Evolutionary conservation across 2,113 vertebrate species (phyloP).

Genomic region (Apteryx mantelli): DNA sequence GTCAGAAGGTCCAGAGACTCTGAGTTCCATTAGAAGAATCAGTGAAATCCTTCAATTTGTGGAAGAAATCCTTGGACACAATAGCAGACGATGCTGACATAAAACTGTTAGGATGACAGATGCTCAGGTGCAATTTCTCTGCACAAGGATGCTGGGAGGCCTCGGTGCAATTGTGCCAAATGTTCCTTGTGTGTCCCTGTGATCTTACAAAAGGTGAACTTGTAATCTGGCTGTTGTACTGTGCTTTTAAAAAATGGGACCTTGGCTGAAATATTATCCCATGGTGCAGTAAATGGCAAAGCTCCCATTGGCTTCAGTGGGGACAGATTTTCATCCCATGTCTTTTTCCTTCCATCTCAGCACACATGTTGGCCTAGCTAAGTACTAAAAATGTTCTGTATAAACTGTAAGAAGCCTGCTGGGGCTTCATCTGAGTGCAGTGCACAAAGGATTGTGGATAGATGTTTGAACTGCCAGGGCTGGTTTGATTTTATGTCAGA

Average conservation of each 20-base stretch:
- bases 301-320: background rate
- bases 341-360: background rate
- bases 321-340: background rate
- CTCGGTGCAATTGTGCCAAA: background rate
- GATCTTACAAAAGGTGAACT: background rate
- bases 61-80: rapidly evolving
- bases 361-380: background rate
- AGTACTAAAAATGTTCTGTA: background rate
- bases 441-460: background rate
- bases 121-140: background rate
- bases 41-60: background rate
- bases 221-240: background rate
- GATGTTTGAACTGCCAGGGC: constrained; percentile 5
- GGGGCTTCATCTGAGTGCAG: background rate
- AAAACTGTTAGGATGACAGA: background rate
- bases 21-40: background rate
- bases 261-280: background rate
- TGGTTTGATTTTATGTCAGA: background rate
- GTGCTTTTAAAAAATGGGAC: background rate
- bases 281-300: background rate
- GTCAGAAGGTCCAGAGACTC: background rate
- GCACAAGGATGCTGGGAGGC: background rate
- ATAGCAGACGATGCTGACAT: background rate
- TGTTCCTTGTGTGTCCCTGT: constrained; percentile 5
- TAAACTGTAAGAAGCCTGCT: background rate